Evolutionary conservation across 2,888 invertebrate species (phyloP), one percentile per base, ranked within the genome.

Genomic region (Stegana nigrithorax): DNA sequence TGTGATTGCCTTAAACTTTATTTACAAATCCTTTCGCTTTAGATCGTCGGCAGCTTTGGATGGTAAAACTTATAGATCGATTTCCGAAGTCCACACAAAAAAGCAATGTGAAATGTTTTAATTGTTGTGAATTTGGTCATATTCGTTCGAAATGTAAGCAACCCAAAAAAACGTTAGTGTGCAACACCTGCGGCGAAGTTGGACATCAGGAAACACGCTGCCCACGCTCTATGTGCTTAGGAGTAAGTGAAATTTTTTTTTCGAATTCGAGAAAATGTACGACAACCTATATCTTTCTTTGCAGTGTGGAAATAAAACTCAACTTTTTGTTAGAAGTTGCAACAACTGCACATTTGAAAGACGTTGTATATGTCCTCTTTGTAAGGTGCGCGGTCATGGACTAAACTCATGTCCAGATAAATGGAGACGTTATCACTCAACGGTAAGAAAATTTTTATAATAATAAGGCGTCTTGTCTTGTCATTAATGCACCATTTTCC

Each of bases 391-490:
- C 25, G 93, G 93, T 0, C 93, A 93, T 79, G 86, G 86, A 8
- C 74, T 87, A 51, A 84, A 87, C 21, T 86, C 87, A 78, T 93
- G 93, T 73, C 92, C 93, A 0, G 92, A 93, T 83, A 84, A 90
- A 44, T 93, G 93, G 93, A 88, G 93, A 56, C 87, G 92, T 62
- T 93, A 92, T 84, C 91, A 92, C 81, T 88, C 90, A 68, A 92
- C 92, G 67, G 92, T 90, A 86, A 87, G 82, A 81, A 25, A n/a
- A 23, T 12, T 8, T 26, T 12, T 45, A 23, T 42, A 21, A 21
- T 3, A 23, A 36, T 10, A 12, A 23, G 2, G n/a, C 23, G 12
- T n/a, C 8, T 12, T 39, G 5, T 45, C 21, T 53, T 26, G 26
- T 21, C 7, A 21, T 19, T 39, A n/a, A n/a, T n/a, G n/a, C n/a